These are phyloP conservation scores for Dexiosoma caninum DNA, from an alignment of 2,888 invertebrate genomes.

Conservation along the genomic window DNA sequence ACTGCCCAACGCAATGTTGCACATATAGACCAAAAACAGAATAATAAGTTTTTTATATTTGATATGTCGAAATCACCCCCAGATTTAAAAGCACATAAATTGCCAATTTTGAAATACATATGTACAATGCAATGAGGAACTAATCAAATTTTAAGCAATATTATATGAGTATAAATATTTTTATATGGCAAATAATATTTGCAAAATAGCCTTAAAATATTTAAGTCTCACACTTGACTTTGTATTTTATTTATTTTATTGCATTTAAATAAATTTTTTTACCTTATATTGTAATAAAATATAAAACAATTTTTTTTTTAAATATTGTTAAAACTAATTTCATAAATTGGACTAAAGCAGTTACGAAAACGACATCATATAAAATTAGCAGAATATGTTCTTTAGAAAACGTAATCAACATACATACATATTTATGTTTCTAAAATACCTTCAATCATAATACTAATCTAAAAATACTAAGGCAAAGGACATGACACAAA, in stretches of 20 bases:
- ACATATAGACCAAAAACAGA: constrained; percentile 24
- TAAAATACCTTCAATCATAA: constrained; percentile 82
- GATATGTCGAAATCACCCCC: constrained; percentile 92
- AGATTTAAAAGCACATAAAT: too few relatives aligned
- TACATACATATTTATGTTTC: background rate
- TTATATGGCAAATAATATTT: too few relatives aligned
- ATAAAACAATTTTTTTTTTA: constrained; percentile 5
- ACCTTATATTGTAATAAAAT: background rate
- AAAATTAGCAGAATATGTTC: background rate
- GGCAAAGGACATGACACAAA: constrained; percentile 96
- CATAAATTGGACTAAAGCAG: constrained; percentile 32
- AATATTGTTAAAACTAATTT: background rate
- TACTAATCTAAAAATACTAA: constrained; percentile 99
- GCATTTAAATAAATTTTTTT: background rate
- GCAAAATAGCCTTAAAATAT: background rate
- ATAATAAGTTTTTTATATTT: constrained; percentile 81
- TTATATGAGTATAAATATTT: too few relatives aligned
- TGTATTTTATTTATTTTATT: constrained; percentile 13
- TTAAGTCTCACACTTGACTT: background rate
- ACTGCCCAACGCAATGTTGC: constrained; percentile 21
- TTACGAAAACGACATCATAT: constrained; percentile 21
- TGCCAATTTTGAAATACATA: too few relatives aligned
- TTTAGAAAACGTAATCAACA: background rate
- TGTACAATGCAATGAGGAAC: too few relatives aligned
- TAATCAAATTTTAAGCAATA: too few relatives aligned